Evolutionary conservation across 2,113 vertebrate species (phyloP).

Genomic region (Elephantulus edwardii): DNA sequence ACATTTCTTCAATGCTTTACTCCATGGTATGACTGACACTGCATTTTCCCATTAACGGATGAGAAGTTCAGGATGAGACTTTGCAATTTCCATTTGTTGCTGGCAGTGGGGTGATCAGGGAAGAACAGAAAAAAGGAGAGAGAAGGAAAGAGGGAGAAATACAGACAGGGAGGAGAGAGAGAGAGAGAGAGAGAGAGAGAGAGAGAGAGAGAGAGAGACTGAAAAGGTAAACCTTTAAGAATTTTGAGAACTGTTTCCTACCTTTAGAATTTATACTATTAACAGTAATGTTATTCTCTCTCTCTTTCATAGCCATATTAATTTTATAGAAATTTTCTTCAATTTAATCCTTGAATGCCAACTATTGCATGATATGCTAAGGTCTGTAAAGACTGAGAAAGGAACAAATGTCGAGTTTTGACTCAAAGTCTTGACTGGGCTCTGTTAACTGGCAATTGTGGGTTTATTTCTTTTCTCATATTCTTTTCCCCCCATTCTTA

Average conservation of each 20-base stretch:
- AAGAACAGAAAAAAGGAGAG: neutral
- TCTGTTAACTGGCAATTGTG: neutral
- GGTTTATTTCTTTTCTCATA: neutral
- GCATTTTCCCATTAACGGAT: slow-evolving; percentile 42
- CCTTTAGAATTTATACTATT: neutral
- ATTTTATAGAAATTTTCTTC: neutral
- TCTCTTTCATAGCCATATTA: neutral
- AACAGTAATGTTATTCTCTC: neutral
- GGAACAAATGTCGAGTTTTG: neutral
- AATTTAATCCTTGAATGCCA: neutral
- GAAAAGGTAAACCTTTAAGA: neutral
- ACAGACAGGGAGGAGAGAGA: neutral
- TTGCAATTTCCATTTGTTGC: slow-evolving; percentile 63
- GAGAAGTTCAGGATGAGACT: slow-evolving; percentile 30
- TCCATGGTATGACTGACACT: neutral
- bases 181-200: neutral
- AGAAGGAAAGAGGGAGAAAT: too few species aligned
- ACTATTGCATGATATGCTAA: neutral
- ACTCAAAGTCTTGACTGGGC: neutral
- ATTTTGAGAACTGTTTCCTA: slow-evolving; percentile 38
- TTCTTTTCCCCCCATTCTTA: neutral
- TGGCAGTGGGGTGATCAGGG: slow-evolving; percentile 34
- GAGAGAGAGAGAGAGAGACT: neutral
- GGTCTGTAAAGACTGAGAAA: neutral
- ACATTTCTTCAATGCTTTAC: slow-evolving; percentile 19